Evolutionary conservation across 2,888 invertebrate species (phyloP).

Genomic region (Hydraecia micacea): DNA sequence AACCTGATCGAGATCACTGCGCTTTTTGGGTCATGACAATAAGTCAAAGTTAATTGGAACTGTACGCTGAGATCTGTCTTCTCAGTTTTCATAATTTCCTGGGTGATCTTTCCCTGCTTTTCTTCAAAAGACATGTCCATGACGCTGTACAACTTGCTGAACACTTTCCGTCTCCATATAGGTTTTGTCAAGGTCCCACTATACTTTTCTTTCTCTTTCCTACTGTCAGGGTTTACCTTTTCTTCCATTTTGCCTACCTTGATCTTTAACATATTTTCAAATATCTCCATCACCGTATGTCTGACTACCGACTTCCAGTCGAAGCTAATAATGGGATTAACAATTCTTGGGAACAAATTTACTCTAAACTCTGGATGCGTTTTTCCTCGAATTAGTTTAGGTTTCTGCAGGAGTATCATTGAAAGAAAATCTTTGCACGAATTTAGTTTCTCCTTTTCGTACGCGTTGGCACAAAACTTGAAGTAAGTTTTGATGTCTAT

Average conservation of each 20-base stretch:
- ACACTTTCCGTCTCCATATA: slow-evolving; percentile 79
- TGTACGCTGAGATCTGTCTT: slow-evolving; percentile 66
- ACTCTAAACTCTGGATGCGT: slow-evolving; percentile 72
- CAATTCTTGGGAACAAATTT: slow-evolving; percentile 70
- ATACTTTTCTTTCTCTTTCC: slow-evolving; percentile 75
- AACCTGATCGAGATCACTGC: slow-evolving; percentile 66
- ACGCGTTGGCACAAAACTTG: slow-evolving; percentile 76
- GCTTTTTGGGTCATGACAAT: slow-evolving; percentile 65
- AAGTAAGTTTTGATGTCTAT: slow-evolving; percentile 74
- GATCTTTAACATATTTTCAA: slow-evolving; percentile 75
- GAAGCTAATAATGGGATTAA: slow-evolving; percentile 67
- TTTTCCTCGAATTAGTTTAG: slow-evolving; percentile 68
- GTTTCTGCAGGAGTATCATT: slow-evolving; percentile 75
- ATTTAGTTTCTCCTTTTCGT: slow-evolving; percentile 71
- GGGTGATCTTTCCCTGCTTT: slow-evolving; percentile 75
- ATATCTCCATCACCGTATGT: slow-evolving; percentile 70
- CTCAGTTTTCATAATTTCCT: slow-evolving; percentile 72
- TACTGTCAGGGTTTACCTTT: slow-evolving; percentile 66
- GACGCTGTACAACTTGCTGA: slow-evolving; percentile 61
- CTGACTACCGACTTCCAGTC: slow-evolving; percentile 78
- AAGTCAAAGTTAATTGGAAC: slow-evolving; percentile 73
- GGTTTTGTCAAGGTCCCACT: slow-evolving; percentile 68
- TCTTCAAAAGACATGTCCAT: slow-evolving; percentile 67
- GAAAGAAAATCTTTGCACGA: slow-evolving; percentile 72
- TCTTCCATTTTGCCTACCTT: slow-evolving; percentile 72